Evolutionary conservation across 2,888 invertebrate species (phyloP).

Genomic region (Watsonalla binaria): DNA sequence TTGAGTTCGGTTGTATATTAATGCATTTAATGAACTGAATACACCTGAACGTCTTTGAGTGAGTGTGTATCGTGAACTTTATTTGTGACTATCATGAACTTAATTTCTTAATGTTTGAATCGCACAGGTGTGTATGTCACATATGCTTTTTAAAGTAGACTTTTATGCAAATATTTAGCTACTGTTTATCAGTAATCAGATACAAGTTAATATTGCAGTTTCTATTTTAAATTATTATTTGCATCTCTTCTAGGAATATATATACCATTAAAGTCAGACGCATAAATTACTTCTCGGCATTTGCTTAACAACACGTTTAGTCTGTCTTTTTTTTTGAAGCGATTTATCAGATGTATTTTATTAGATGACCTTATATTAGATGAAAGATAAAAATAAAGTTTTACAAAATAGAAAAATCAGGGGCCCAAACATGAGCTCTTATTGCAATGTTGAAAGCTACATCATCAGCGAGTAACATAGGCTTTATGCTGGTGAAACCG

Average conservation of each 20-base stretch:
- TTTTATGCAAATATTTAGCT: neutral
- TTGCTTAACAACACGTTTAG: neutral
- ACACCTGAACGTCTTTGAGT: neutral
- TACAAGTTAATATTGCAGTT: conserved; percentile 4
- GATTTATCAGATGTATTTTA: too few relatives aligned
- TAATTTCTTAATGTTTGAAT: too few relatives aligned
- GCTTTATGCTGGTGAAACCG: too few relatives aligned
- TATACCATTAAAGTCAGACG: neutral
- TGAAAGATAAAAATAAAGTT: too few relatives aligned
- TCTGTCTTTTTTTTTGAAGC: neutral
- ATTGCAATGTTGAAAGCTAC: too few relatives aligned
- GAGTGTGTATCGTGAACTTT: neutral
- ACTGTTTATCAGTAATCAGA: neutral
- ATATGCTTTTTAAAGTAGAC: neutral
- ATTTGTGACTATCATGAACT: too few relatives aligned
- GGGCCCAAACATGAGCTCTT: too few relatives aligned
- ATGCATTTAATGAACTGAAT: too few relatives aligned
- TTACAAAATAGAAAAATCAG: too few relatives aligned
- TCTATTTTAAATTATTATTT: conserved; percentile 1
- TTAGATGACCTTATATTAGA: too few relatives aligned
- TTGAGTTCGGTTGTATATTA: too few relatives aligned
- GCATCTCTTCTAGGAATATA: neutral
- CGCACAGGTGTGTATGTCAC: neutral
- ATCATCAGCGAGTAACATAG: too few relatives aligned
- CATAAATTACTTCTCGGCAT: neutral